Evolutionary conservation across 2,888 invertebrate genomes (phyloP).

Genomic region (Cephus sareptanus): DNA sequence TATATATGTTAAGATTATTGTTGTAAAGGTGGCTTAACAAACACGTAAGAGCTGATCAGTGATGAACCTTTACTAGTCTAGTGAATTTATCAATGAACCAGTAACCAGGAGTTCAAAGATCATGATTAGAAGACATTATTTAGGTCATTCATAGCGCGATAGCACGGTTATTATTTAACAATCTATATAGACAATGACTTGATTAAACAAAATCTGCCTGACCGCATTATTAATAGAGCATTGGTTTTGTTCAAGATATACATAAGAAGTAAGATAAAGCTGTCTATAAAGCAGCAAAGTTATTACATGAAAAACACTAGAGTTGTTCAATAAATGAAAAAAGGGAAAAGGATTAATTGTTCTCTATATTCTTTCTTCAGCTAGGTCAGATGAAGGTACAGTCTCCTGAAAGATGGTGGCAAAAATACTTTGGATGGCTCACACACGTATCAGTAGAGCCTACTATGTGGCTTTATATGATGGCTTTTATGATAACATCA

Average conservation of each 20-base stretch:
- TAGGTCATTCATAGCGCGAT: too few species aligned
- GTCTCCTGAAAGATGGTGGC: constrained; percentile 6
- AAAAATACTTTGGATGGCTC: constrained; percentile 46
- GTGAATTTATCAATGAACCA: neutral
- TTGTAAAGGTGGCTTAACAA: neutral
- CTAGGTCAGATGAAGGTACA: neutral
- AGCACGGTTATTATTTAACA: neutral
- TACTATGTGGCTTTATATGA: constrained; percentile 88
- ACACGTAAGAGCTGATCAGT: neutral
- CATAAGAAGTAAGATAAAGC: neutral
- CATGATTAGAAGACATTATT: neutral
- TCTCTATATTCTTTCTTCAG: neutral
- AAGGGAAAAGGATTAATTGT: neutral
- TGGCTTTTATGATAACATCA: constrained; percentile 84
- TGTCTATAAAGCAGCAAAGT: neutral
- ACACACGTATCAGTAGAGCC: constrained; percentile 82
- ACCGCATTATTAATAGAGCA: neutral
- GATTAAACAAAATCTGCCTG: neutral
- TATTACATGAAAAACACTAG: neutral
- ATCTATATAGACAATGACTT: neutral
- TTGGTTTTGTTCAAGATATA: neutral
- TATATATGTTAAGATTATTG: neutral
- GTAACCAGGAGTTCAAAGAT: neutral
- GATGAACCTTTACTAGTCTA: neutral
- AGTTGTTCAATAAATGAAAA: neutral